A percentile compares a stretch with the other conserved stretches of the same genome.
Conservation (phyloP, 2,113 vertebrate species). For the Pangasianodon gigas region DNA sequence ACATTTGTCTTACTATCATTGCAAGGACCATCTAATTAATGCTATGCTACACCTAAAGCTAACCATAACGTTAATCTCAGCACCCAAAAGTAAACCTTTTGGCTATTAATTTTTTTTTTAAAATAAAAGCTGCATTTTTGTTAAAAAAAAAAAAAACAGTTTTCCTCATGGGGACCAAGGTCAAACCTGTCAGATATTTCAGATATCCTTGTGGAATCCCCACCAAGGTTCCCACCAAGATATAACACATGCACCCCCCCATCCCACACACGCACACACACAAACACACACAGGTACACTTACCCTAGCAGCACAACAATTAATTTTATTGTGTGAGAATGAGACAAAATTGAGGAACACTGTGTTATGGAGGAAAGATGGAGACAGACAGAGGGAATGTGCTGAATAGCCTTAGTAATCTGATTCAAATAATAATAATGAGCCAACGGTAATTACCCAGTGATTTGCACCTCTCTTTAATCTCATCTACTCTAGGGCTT, state of each 20-base stretch:
- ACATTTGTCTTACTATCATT: neutral
- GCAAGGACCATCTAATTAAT: neutral
- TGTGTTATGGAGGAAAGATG: neutral
- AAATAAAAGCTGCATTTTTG: neutral
- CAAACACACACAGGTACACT: neutral
- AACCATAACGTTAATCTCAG: neutral
- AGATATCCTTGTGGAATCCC: neutral
- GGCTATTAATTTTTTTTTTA: neutral
- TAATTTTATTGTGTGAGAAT: slow-evolving; percentile 31
- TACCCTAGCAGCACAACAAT: slow-evolving; percentile 10
- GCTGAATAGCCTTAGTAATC: slow-evolving; percentile 36
- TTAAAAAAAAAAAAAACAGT: neutral
- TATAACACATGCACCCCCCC: neutral
- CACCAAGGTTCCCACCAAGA: neutral
- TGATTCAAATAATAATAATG: slow-evolving; percentile 32
- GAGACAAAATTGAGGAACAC: neutral
- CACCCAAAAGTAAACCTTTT: neutral
- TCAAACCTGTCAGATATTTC: neutral
- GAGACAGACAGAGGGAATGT: neutral
- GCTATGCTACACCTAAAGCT: neutral
- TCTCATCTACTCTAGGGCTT: slow-evolving; percentile 33
- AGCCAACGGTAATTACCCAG: slow-evolving; percentile 24
- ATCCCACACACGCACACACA: neutral
- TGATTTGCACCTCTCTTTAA: slow-evolving; percentile 44
- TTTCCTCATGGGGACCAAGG: neutral